Percentiles rank a stretch among this genome's conserved stretches.
Evolutionary conservation across 92 coral and sea anemone species (phyloP).

Genomic region (Anthopleura xanthogrammica): DNA sequence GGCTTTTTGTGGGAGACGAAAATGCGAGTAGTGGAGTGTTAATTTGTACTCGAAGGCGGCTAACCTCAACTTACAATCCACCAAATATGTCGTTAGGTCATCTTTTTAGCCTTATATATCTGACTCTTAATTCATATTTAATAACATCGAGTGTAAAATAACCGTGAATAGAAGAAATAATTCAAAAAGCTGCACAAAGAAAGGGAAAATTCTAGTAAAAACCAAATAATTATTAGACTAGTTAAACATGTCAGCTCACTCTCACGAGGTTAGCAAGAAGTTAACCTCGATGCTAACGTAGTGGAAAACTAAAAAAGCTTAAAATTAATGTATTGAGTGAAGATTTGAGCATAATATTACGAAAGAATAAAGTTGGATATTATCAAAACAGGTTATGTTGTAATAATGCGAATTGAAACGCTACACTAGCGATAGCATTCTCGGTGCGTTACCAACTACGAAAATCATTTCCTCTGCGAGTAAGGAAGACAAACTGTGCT

Average conservation of each 20-base stretch:
- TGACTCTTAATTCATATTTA: not conserved
- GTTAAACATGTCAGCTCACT: not conserved
- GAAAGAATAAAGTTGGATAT: not conserved
- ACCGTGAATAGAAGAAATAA: not conserved
- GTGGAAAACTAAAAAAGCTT: not conserved
- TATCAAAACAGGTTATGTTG: not conserved
- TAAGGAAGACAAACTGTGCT: not conserved
- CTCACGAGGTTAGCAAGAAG: not conserved
- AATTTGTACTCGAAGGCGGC: not conserved
- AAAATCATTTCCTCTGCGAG: not conserved
- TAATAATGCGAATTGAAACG: slow-evolving; percentile 9
- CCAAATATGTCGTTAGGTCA: not conserved
- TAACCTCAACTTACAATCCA: not conserved
- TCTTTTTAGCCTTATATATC: not conserved
- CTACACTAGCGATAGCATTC: slow-evolving; percentile 5
- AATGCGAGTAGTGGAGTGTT: not conserved
- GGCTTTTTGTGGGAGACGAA: not conserved
- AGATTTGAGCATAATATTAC: not conserved
- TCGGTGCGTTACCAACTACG: not conserved
- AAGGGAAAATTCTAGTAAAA: not conserved
- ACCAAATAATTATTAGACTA: not conserved
- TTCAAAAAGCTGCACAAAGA: not conserved
- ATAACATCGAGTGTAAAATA: not conserved
- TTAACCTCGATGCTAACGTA: slow-evolving; percentile 1
- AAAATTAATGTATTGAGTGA: not conserved